phyloP scores from a whole-genome alignment of 2,888 invertebrate genomes.

The Pollenia griseotomentosa region DNA sequence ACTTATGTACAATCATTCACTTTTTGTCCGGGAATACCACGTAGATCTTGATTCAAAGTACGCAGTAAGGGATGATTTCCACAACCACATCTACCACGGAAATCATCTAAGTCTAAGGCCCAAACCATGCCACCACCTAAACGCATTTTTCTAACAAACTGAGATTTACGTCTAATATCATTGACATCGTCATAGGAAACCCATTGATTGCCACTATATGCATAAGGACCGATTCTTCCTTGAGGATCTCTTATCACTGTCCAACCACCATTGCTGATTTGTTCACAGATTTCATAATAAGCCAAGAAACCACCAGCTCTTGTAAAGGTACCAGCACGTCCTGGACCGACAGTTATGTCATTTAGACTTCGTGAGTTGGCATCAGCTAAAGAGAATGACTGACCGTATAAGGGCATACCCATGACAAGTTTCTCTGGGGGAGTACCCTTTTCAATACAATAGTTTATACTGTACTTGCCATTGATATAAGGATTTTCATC shows the following conservation, averaged over 20 bases:
- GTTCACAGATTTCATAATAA: conserved; percentile 90
- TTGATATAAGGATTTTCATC: conserved; percentile 88
- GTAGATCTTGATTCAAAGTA: conserved; percentile 87
- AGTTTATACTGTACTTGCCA: conserved; percentile 89
- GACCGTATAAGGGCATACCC: conserved; percentile 91
- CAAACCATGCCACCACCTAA: conserved; percentile 91
- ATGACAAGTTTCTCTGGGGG: conserved; percentile 88
- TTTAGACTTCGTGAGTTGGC: conserved; percentile 85
- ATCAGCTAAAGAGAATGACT: conserved; percentile 88
- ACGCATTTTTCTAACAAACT: conserved; percentile 86
- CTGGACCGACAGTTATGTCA: conserved; percentile 87
- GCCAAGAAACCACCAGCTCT: conserved; percentile 90
- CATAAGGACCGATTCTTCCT: conserved; percentile 90
- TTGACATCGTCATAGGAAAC: conserved; percentile 90
- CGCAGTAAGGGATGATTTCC: conserved; percentile 88
- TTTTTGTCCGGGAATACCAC: conserved; percentile 84
- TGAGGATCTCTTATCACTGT: conserved; percentile 87
- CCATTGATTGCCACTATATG: conserved; percentile 90
- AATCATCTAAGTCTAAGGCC: conserved; percentile 92
- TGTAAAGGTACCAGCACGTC: conserved; percentile 89
- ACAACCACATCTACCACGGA: conserved; percentile 88
- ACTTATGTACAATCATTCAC: conserved; percentile 84
- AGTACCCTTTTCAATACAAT: conserved; percentile 89
- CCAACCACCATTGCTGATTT: conserved; percentile 86
- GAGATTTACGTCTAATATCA: conserved; percentile 87